phyloP scores from a whole-genome alignment of 2,888 invertebrate species.

The Cerceris rybyensis region DNA sequence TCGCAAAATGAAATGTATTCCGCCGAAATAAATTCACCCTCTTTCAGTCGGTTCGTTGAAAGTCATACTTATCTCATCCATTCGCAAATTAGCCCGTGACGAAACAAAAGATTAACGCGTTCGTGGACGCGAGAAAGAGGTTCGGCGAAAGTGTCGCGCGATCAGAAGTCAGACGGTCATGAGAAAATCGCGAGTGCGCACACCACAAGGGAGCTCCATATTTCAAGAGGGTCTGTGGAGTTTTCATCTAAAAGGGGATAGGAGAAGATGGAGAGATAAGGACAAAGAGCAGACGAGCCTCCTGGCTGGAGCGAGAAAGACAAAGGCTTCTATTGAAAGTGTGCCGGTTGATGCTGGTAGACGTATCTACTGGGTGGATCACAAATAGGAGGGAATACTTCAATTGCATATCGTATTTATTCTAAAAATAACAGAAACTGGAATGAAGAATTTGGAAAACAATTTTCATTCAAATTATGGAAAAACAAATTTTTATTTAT shows the following conservation, averaged over 20 bases:
- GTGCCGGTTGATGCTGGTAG: slow-evolving; percentile 39
- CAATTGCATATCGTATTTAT: too few species aligned
- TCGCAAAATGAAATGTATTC: too few species aligned
- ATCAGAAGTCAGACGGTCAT: slow-evolving; percentile 12
- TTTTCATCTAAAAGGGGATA: slow-evolving; percentile 28
- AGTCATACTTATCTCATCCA: neutral
- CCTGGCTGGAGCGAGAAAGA: slow-evolving; percentile 40
- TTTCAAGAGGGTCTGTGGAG: slow-evolving; percentile 6
- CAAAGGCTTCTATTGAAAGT: slow-evolving; percentile 45
- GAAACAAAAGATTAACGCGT: neutral
- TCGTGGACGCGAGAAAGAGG: neutral
- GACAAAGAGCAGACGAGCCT: slow-evolving; percentile 31
- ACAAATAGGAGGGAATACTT: too few species aligned
- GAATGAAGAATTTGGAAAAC: too few species aligned
- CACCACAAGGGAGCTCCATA: neutral
- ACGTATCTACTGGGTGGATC: slow-evolving; percentile 5
- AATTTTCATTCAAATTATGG: too few species aligned
- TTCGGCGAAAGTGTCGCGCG: slow-evolving; percentile 3
- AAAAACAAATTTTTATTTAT: too few species aligned
- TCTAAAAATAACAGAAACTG: too few species aligned
- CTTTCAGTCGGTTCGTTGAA: too few species aligned
- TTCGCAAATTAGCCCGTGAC: neutral
- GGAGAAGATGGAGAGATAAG: slow-evolving; percentile 10
- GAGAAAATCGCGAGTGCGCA: slow-evolving; percentile 3
- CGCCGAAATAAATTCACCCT: neutral